Percentiles rank a stretch among this genome's conserved stretches.
These are phyloP conservation scores for Hydrolagus colliei DNA, from an alignment of 2,797 vertebrate genomes.

Conservation along the genomic window DNA sequence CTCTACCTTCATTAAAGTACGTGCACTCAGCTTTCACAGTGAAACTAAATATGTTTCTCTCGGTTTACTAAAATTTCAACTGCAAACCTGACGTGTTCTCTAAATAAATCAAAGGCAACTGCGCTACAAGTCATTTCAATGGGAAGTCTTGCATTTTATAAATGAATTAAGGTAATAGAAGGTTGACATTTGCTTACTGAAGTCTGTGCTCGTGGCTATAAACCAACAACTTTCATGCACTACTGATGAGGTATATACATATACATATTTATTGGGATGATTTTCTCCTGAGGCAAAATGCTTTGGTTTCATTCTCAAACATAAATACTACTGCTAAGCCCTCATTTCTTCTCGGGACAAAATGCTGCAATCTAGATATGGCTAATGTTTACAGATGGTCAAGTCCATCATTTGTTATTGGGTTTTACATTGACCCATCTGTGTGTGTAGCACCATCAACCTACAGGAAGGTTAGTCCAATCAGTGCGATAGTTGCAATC, in stretches of 20 bases:
- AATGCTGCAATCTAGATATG: conserved; percentile 8
- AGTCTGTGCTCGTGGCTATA: neutral
- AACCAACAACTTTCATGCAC: neutral
- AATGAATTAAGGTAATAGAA: neutral
- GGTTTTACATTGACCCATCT: neutral
- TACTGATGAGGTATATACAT: neutral
- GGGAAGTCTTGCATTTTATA: neutral
- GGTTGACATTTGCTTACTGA: neutral
- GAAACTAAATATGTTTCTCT: conserved; percentile 17
- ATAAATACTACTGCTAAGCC: neutral
- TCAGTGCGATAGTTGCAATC: neutral
- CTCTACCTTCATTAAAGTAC: conserved; percentile 29
- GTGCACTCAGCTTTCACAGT: conserved; percentile 24
- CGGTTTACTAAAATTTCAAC: conserved; percentile 29
- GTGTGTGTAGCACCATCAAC: neutral
- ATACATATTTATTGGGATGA: neutral
- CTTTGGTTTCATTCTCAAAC: conserved; percentile 19
- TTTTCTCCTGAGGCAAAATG: neutral
- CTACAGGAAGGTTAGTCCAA: conserved; percentile 12
- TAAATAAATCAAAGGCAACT: conserved; percentile 9
- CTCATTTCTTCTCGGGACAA: conserved; percentile 5
- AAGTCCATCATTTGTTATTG: conserved; percentile 22
- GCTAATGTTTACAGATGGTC: conserved; percentile 9
- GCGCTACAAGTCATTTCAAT: neutral
- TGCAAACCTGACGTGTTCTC: neutral